phyloP scores from a whole-genome alignment of 2,797 vertebrate genomes.

The Phrynocephalus forsythii region DNA sequence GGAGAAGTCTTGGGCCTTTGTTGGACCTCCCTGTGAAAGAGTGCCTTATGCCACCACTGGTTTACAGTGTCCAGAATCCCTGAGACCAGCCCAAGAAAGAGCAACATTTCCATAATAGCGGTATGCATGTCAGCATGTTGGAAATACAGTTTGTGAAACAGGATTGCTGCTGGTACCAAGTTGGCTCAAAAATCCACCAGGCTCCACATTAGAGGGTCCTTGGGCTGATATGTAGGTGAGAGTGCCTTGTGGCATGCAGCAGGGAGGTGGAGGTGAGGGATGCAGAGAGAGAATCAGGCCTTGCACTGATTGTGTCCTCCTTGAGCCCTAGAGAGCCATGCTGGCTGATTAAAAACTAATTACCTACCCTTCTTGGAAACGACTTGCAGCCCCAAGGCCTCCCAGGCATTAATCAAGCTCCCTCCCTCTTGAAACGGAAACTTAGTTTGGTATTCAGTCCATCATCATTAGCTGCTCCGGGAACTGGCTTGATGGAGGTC shows the following conservation, averaged over 20 bases:
- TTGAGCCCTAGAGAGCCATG: constrained; percentile 35
- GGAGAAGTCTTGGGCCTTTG: neutral
- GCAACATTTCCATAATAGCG: too few species aligned
- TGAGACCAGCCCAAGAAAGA: too few species aligned
- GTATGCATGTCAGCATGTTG: too few species aligned
- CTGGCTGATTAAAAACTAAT: constrained; percentile 60
- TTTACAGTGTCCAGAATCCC: too few species aligned
- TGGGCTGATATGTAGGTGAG: neutral
- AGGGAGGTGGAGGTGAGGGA: neutral
- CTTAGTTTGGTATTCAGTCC: constrained; percentile 34
- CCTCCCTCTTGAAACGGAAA: constrained; percentile 10
- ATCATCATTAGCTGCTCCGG: neutral
- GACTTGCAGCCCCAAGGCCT: constrained; percentile 41
- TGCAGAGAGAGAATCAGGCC: neutral
- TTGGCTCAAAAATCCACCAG: neutral
- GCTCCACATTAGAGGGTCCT: neutral
- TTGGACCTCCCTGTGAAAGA: neutral
- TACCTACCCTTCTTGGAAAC: constrained; percentile 43
- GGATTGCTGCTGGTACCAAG: neutral
- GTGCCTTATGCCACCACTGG: neutral
- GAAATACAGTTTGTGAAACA: neutral
- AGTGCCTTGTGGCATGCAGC: too few species aligned
- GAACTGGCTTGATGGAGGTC: neutral
- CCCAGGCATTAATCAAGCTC: constrained; percentile 35
- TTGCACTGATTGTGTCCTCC: constrained; percentile 16